Evolutionary conservation across 1,140 invertebrate genomes (phyloP).

Genomic region (Lamellibrachia luymesi): DNA sequence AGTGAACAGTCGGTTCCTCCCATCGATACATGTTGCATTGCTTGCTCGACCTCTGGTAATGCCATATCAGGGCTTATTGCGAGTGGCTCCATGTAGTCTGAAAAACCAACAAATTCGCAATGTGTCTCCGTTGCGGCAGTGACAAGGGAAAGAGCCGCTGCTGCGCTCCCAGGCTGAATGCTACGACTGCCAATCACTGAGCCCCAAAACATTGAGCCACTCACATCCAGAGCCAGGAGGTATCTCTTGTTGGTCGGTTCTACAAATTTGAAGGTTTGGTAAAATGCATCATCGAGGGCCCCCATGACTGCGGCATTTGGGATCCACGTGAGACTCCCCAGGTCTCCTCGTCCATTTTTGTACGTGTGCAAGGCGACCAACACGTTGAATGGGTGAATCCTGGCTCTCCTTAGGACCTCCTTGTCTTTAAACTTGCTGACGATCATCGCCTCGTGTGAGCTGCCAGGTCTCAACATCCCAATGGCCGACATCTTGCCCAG

Average conservation of each 20-base stretch:
- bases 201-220: constrained; percentile 55
- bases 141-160: constrained; percentile 53
- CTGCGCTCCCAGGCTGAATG: constrained; percentile 59
- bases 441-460: constrained; percentile 32
- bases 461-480: constrained; percentile 58
- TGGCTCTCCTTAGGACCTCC: constrained; percentile 55
- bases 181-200: constrained; percentile 56
- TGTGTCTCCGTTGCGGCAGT: constrained; percentile 34
- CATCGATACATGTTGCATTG: constrained; percentile 40
- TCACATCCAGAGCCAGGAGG: constrained; percentile 64
- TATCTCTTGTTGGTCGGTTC: constrained; percentile 60
- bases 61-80: constrained; percentile 23
- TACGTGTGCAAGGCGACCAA: constrained; percentile 64
- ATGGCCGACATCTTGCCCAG: constrained; percentile 68
- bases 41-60: constrained; percentile 38
- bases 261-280: neutral
- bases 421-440: constrained; percentile 37
- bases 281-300: constrained; percentile 54
- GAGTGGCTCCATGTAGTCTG: neutral
- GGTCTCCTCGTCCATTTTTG: constrained; percentile 61
- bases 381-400: constrained; percentile 65
- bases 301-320: constrained; percentile 38
- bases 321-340: constrained; percentile 49
- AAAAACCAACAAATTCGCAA: constrained; percentile 44
- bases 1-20: constrained; percentile 58